phyloP scores from a whole-genome alignment of 2,888 invertebrate genomes.

The Petrolisthes manimaculis region DNA sequence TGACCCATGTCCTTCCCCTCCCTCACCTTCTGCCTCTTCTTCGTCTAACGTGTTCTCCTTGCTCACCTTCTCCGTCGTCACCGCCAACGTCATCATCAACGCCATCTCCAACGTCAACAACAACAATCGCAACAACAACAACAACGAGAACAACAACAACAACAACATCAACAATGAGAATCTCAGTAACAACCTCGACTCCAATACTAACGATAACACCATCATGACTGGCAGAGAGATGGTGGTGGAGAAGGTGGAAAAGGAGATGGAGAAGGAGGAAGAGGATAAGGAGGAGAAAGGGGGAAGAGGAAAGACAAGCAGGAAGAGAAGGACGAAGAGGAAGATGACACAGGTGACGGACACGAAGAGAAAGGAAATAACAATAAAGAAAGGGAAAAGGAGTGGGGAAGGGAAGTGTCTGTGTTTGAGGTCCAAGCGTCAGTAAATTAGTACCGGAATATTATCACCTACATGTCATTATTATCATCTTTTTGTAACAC shows the following conservation, averaged over 20 bases:
- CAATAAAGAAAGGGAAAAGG: too few relatives aligned
- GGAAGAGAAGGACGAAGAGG: too few relatives aligned
- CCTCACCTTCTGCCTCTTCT: background rate
- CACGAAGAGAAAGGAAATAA: too few relatives aligned
- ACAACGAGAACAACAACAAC: conserved; percentile 24
- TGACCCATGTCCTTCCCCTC: conserved; percentile 14
- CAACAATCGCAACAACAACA: conserved; percentile 15
- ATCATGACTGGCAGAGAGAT: conserved; percentile 1
- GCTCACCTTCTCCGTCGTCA: conserved; percentile 26
- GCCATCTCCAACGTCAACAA: conserved; percentile 19
- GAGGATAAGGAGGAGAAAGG: too few relatives aligned
- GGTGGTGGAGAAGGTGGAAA: background rate
- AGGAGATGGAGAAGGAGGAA: too few relatives aligned
- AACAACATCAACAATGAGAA: conserved; percentile 29
- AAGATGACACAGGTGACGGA: too few relatives aligned
- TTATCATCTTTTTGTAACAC: too few relatives aligned
- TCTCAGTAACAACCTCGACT: conserved; percentile 32
- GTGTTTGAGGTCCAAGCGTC: too few relatives aligned
- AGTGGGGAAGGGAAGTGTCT: too few relatives aligned
- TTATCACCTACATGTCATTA: too few relatives aligned
- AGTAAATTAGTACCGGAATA: too few relatives aligned
- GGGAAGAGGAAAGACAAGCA: too few relatives aligned
- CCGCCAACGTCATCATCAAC: conserved; percentile 29
- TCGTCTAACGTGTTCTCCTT: conserved; percentile 19
- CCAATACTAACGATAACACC: conserved; percentile 33